phyloP scores from a whole-genome alignment of 2,888 invertebrate species.

The Graphium colonna region DNA sequence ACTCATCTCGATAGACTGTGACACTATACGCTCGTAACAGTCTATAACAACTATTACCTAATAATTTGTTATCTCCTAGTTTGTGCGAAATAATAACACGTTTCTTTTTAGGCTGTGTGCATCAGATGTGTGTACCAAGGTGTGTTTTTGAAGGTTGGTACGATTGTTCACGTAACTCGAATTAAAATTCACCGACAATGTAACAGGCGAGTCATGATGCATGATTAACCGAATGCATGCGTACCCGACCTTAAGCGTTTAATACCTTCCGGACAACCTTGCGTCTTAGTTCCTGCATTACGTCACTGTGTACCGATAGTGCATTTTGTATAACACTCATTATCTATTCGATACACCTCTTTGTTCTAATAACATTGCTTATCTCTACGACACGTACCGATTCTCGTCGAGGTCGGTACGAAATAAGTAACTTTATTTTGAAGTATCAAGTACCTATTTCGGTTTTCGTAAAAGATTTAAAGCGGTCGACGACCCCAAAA shows the following conservation, averaged over 20 bases:
- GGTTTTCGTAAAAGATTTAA: too few species aligned
- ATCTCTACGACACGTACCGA: background rate
- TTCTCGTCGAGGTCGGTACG: background rate
- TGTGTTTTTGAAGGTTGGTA: too few species aligned
- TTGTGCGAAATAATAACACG: too few species aligned
- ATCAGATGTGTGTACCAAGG: too few species aligned
- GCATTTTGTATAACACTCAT: conserved; percentile 49
- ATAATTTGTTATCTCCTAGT: too few species aligned
- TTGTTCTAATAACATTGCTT: conserved; percentile 35
- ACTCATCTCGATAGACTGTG: too few species aligned
- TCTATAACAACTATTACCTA: background rate
- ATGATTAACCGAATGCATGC: conserved; percentile 57
- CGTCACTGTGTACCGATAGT: conserved; percentile 61
- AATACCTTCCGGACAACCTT: conserved; percentile 71
- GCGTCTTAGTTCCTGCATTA: conserved; percentile 68
- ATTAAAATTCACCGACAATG: conserved; percentile 35
- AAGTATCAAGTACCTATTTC: too few species aligned
- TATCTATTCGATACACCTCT: conserved; percentile 45
- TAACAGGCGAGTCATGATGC: conserved; percentile 40
- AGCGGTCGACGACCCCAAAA: background rate
- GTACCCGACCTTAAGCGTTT: conserved; percentile 52
- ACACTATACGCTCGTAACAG: background rate
- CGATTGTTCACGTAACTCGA: too few species aligned
- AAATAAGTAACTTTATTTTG: too few species aligned
- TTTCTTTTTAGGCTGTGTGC: conserved; percentile 17